Conservation (phyloP, 2,113 vertebrate species). For the Dromaius novaehollandiae region DNA sequence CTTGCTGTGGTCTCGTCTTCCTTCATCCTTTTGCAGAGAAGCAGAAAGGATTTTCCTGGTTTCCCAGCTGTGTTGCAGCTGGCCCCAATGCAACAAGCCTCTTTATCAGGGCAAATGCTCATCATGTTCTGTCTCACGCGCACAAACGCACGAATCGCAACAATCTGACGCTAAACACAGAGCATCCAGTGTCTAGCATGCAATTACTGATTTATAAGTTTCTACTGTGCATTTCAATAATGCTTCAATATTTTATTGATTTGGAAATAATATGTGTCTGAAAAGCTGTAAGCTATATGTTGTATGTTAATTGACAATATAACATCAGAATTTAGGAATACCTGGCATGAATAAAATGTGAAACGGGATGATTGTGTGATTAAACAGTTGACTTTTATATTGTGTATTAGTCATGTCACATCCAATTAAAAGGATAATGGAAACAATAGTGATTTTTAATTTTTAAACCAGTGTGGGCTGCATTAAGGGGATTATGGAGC, state of each 20-base stretch:
- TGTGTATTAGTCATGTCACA: slow-evolving; percentile 48
- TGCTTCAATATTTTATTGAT: not conserved
- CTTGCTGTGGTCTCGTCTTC: not conserved
- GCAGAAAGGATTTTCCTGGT: not conserved
- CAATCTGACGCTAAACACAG: not conserved
- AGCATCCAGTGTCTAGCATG: not conserved
- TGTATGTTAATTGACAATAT: slow-evolving; percentile 22
- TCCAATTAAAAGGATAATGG: slow-evolving; percentile 52
- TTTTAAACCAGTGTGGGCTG: slow-evolving; percentile 47
- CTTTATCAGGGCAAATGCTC: not conserved
- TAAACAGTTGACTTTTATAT: slow-evolving; percentile 29
- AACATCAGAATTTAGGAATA: slow-evolving; percentile 43
- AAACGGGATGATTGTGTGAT: slow-evolving; percentile 42
- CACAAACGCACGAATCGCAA: not conserved
- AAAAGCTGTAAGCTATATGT: slow-evolving; percentile 1
- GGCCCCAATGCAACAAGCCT: not conserved
- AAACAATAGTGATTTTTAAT: slow-evolving; percentile 46
- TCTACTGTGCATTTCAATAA: not conserved
- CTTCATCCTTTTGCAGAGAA: not conserved
- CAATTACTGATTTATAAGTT: not conserved
- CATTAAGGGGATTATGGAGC: slow-evolving; percentile 39
- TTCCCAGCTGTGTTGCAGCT: not conserved
- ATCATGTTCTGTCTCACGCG: not conserved
- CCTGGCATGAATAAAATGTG: slow-evolving; percentile 38
- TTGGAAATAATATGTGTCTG: not conserved